Evolutionary conservation across 2,797 vertebrate genomes (phyloP).

Genomic region (Aldrovandia affinis): DNA sequence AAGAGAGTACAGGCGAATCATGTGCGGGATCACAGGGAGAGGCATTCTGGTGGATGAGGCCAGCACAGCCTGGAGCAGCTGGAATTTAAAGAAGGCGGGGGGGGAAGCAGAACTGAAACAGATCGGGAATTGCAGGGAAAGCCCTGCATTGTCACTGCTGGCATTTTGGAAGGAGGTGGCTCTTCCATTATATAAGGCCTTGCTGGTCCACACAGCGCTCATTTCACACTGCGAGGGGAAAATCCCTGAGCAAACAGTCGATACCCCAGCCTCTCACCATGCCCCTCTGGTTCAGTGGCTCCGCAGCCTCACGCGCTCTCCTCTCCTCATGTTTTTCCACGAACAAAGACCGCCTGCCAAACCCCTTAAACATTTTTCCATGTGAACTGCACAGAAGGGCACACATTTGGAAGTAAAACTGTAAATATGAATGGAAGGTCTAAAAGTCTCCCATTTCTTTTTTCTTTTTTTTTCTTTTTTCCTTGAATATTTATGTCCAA

Average conservation of each 20-base stretch:
- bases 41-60: background rate
- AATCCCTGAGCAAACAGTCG: background rate
- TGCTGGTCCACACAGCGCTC: background rate
- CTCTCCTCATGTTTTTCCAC: constrained; percentile 44
- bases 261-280: constrained; percentile 12
- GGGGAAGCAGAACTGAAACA: background rate
- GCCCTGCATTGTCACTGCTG: background rate
- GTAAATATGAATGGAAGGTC: constrained; percentile 60
- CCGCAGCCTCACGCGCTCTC: background rate
- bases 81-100: constrained; percentile 1
- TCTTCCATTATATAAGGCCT: background rate
- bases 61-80: background rate
- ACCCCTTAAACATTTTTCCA: constrained; percentile 42
- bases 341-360: constrained; percentile 43
- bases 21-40: background rate
- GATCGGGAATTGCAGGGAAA: background rate
- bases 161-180: background rate
- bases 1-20: background rate
- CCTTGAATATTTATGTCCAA: constrained; percentile 48
- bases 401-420: constrained; percentile 41
- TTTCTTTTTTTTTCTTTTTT: constrained; percentile 33
- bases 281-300: background rate
- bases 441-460: constrained; percentile 39
- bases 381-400: constrained; percentile 37
- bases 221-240: background rate